These are phyloP conservation scores for Ectropis grisescens DNA, from an alignment of 1,140 invertebrate species.

Conservation along the genomic window DNA sequence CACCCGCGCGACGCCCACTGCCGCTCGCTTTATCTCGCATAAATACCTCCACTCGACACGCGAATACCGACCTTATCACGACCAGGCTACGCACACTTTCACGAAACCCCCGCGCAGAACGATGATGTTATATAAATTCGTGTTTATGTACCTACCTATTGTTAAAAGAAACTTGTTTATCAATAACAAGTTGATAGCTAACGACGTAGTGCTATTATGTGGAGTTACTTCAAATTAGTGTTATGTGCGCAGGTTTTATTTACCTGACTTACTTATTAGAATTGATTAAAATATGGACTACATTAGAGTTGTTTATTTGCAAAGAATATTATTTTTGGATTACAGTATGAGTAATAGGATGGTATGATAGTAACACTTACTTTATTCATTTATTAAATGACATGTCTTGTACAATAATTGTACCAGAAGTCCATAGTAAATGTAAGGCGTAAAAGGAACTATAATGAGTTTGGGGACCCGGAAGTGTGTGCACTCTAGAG, in stretches of 20 bases:
- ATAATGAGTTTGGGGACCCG: too few relatives aligned
- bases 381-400: too few relatives aligned
- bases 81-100: constrained; percentile 6
- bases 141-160: constrained; percentile 39
- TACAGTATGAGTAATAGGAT: too few relatives aligned
- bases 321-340: too few relatives aligned
- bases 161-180: constrained; percentile 58
- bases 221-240: constrained; percentile 12
- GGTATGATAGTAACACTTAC: too few relatives aligned
- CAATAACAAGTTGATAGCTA: constrained; percentile 29
- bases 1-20: constrained; percentile 54
- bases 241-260: constrained; percentile 9
- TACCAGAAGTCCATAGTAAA: too few relatives aligned
- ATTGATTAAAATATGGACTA: too few relatives aligned
- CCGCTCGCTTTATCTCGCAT: constrained; percentile 51
- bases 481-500: constrained; percentile 23
- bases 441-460: too few relatives aligned
- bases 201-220: constrained; percentile 10
- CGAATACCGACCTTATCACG: too few relatives aligned
- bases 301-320: too few relatives aligned
- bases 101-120: constrained; percentile 1
- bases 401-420: too few relatives aligned
- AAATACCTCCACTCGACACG: constrained; percentile 26
- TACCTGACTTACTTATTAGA: neutral
- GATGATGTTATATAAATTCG: constrained; percentile 49